Conservation (phyloP, 2,113 vertebrate species). For the Hippocampus zosterae region DNA sequence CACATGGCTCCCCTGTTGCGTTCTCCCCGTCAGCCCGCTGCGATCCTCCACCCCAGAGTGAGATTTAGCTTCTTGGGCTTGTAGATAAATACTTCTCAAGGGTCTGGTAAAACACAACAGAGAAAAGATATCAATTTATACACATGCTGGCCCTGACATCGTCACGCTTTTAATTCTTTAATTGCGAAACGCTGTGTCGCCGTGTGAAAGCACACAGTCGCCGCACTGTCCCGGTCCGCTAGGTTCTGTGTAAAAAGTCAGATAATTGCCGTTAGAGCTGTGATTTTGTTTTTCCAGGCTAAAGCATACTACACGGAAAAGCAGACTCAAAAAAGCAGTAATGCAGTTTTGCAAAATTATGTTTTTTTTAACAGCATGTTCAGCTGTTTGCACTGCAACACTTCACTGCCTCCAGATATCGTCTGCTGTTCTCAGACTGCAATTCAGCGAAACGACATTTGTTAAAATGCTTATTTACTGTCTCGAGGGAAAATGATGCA, state of each 20-base stretch:
- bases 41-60: conserved; percentile 39
- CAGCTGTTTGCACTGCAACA: conserved; percentile 3
- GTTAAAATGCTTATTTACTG: conserved; percentile 49
- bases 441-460: conserved; percentile 16
- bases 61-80: conserved; percentile 26
- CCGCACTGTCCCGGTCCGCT: background rate
- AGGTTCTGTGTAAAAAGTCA: no score
- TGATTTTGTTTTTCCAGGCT: no score
- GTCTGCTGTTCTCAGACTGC: background rate
- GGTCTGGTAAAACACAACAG: conserved; percentile 55
- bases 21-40: conserved; percentile 36
- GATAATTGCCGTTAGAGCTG: no score
- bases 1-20: conserved; percentile 61
- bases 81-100: conserved; percentile 25
- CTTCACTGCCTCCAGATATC: conserved; percentile 3
- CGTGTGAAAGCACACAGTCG: background rate
- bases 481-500: conserved; percentile 53
- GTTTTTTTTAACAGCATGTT: conserved; percentile 16
- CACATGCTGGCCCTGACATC: background rate
- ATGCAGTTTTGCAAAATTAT: conserved; percentile 23
- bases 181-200: background rate
- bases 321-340: conserved; percentile 16
- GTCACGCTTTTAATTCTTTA: background rate
- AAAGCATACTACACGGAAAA: conserved; percentile 20
- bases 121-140: conserved; percentile 19